Base-by-base conservation (phyloP, 2,113 vertebrate species). In the Lota lota region DNA sequence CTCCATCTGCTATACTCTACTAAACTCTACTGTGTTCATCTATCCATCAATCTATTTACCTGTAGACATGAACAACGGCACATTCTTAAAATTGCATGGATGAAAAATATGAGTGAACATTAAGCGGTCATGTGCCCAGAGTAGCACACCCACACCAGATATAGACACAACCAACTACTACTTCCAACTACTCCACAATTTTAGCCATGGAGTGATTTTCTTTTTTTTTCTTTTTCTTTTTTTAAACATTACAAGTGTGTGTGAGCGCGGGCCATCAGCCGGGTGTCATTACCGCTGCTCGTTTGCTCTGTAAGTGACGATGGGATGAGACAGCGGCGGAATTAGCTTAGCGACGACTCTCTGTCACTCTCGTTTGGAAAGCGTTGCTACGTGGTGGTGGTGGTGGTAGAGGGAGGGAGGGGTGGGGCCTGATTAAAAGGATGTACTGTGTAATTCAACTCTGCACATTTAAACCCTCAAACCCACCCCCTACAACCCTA, bases 341-440 rank as follows among this genome's bases (percentile, higher is more conserved):
- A 97, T 97, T 95, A 95, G 94, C 88, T 94, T 94, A 94, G 93
- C 89, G 90, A 90, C 92, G 73, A 76, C 92, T 92, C 87, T 93
- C 93, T 90, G 94, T 95, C 95, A 94, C 91, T 94, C 95, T 94
- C 94, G 92, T 95, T 93, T 12, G 50, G 50, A 53, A 12, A 1
- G 53, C 10, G 4, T 5, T 1, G 53, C 15, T 10, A 14, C 10
- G 53, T 17, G 17, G 53, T 18, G 53, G 53, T 4, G 75, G 80
- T 75, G 71, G 74, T 74, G 70, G 77, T 78, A 73, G 69, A 74
- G 77, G 90, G 93, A 92, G 91, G 90, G 84, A 91, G 91, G 92
- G 92, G 93, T 91, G 92, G 93, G 92, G 92, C 91, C 82, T 95
- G 95, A 98, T 97, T 96, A 94, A 97, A 95, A 96, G 93, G 94